phyloP scores from a whole-genome alignment of 2,888 invertebrate species.

The Ectemnius cavifrons region DNA sequence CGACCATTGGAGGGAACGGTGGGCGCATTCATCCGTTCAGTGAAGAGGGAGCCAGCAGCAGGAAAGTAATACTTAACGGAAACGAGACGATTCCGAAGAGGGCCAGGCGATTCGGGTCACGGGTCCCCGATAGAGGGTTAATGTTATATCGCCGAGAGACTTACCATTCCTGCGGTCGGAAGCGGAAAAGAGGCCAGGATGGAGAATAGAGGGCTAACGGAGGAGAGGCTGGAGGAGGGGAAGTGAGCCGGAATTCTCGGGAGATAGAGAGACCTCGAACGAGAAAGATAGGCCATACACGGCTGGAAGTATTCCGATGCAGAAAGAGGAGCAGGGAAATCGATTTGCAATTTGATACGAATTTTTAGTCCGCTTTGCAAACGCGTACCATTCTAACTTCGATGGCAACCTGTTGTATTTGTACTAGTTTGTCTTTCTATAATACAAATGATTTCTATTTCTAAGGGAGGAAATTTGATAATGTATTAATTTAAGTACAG shows the following conservation, averaged over 20 bases:
- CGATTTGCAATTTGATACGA: too few relatives aligned
- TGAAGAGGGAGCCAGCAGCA: conserved; percentile 27
- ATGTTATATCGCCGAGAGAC: conserved; percentile 57
- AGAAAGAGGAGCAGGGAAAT: too few relatives aligned
- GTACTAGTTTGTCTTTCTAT: too few relatives aligned
- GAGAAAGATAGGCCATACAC: too few relatives aligned
- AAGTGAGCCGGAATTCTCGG: conserved; percentile 15
- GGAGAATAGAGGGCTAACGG: neutral
- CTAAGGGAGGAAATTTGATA: too few relatives aligned
- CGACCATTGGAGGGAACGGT: too few relatives aligned
- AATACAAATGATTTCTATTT: too few relatives aligned
- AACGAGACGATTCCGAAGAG: conserved; percentile 53
- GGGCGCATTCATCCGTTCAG: conserved; percentile 33
- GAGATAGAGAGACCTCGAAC: conserved; percentile 5
- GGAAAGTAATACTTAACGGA: conserved; percentile 48
- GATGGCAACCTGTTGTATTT: too few relatives aligned
- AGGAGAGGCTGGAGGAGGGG: neutral
- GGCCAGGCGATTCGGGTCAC: conserved; percentile 58
- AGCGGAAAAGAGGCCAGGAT: conserved; percentile 37
- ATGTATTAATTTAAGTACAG: too few relatives aligned
- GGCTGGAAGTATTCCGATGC: too few relatives aligned
- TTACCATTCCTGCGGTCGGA: conserved; percentile 51
- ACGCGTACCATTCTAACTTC: too few relatives aligned
- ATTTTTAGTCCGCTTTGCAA: too few relatives aligned
- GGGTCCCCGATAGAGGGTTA: conserved; percentile 55